phyloP scores from a whole-genome alignment of 2,113 vertebrate species.

The Mustelus asterias region DNA sequence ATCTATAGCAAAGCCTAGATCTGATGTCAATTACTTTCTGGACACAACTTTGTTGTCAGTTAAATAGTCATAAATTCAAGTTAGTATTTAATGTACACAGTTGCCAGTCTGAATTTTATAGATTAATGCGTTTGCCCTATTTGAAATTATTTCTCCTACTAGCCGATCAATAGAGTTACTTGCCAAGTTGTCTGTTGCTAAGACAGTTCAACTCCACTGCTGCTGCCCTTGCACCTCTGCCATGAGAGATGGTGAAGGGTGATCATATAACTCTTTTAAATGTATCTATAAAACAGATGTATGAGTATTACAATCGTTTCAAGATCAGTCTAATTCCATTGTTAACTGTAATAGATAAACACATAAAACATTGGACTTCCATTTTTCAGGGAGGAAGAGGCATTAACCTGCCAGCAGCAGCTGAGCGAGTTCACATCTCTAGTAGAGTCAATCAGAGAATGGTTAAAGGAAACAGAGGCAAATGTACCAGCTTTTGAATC shows the following conservation, averaged over 20 bases:
- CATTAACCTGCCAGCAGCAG: conserved; percentile 62
- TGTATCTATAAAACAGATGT: background rate
- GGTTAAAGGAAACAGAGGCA: conserved; percentile 79
- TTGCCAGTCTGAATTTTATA: background rate
- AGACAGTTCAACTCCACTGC: background rate
- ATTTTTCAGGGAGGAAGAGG: conserved; percentile 61
- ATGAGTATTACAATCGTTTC: background rate
- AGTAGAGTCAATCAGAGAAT: conserved; percentile 66
- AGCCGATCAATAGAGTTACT: background rate
- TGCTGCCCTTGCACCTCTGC: background rate
- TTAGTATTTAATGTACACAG: background rate
- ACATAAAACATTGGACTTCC: background rate
- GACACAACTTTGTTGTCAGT: background rate
- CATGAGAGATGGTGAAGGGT: background rate
- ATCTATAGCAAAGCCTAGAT: background rate
- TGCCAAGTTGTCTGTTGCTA: background rate
- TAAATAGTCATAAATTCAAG: background rate
- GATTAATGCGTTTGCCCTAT: background rate
- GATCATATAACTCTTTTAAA: background rate
- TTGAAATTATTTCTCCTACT: background rate
- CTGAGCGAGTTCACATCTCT: conserved; percentile 63
- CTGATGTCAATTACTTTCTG: background rate
- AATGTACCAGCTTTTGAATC: conserved; percentile 68
- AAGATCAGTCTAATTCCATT: background rate
- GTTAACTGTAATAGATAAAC: background rate